These are phyloP conservation scores for Camelus dromedarius DNA, from an alignment of 2,113 vertebrate species.

Conservation along the genomic window DNA sequence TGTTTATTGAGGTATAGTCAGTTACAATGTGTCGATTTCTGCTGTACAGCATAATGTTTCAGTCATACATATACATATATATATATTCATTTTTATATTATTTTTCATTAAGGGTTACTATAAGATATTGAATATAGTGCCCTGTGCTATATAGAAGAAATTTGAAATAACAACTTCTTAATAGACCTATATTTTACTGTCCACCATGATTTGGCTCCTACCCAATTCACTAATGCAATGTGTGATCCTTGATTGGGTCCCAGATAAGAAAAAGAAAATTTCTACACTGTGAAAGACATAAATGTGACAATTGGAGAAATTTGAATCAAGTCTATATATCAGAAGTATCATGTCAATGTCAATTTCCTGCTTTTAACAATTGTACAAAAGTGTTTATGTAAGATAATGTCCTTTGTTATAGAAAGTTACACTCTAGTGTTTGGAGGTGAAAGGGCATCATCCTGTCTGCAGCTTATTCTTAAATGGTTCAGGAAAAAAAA, in stretches of 20 bases:
- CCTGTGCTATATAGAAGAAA: too few species aligned
- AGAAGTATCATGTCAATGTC: neutral
- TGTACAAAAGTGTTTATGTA: neutral
- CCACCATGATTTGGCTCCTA: neutral
- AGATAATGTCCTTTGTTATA: neutral
- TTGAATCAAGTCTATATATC: neutral
- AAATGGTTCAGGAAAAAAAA: neutral
- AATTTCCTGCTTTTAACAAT: neutral
- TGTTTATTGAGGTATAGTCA: too few species aligned
- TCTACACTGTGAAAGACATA: neutral
- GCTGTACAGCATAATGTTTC: too few species aligned
- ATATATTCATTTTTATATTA: too few species aligned
- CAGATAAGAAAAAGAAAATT: neutral
- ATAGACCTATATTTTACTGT: neutral
- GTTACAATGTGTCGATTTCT: too few species aligned
- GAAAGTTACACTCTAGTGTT: neutral
- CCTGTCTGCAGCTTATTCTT: neutral
- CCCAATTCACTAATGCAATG: neutral
- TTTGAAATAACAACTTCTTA: neutral
- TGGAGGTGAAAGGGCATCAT: neutral
- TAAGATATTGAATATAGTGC: too few species aligned
- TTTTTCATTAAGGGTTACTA: too few species aligned
- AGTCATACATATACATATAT: too few species aligned
- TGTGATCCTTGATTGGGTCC: neutral
- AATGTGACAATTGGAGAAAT: neutral